These are phyloP conservation scores for Lepus townsendii DNA, from an alignment of 2,797 vertebrate species.

Conservation along the genomic window DNA sequence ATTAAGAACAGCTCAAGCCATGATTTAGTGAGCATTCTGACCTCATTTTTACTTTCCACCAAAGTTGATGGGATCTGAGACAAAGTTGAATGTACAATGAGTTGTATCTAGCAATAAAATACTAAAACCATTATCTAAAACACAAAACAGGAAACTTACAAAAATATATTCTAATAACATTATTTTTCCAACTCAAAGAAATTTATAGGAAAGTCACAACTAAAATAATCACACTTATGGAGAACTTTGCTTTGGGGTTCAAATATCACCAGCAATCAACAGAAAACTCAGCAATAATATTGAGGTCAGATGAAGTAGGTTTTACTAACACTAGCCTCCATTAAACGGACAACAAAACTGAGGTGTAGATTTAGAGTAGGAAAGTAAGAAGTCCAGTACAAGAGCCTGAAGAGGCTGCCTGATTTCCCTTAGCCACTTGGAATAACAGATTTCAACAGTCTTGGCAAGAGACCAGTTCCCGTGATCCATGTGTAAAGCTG, in stretches of 20 bases:
- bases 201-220: constrained; percentile 31
- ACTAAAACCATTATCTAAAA: constrained; percentile 83
- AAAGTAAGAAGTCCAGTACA: background rate
- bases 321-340: background rate
- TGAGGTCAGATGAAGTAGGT: background rate
- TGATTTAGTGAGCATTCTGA: constrained; percentile 85
- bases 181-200: constrained; percentile 81
- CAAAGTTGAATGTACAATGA: constrained; percentile 85
- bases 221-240: background rate
- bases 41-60: constrained; percentile 86
- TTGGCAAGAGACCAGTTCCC: background rate
- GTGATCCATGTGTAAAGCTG: background rate
- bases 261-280: constrained; percentile 50
- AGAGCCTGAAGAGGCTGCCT: background rate
- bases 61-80: constrained; percentile 86
- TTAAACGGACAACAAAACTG: background rate
- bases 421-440: background rate
- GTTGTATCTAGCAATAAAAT: constrained; percentile 84
- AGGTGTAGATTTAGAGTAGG: background rate
- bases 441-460: constrained; percentile 18
- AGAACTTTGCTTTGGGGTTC: constrained; percentile 41
- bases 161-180: constrained; percentile 85
- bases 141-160: constrained; percentile 84
- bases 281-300: constrained; percentile 53
- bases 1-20: constrained; percentile 81